Conservation (phyloP, 1,140 invertebrate genomes). For the Drosophila sechellia region DNA sequence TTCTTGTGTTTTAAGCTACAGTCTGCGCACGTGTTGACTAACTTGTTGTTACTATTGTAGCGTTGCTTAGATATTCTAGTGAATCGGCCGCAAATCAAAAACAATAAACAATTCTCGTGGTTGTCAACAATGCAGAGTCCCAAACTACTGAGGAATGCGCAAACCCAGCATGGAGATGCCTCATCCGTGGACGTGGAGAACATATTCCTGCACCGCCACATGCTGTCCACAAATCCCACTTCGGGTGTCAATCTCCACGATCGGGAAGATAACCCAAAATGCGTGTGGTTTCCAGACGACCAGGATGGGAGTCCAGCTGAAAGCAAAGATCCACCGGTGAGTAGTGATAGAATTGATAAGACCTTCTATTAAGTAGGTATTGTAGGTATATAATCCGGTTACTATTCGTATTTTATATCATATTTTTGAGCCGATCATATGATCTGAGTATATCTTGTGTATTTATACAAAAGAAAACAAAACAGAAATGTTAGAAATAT, state of each 20-base stretch:
- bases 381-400: too few species aligned
- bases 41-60: constrained; percentile 29
- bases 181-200: constrained; percentile 53
- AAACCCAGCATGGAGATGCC: constrained; percentile 62
- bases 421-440: too few species aligned
- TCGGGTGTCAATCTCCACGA: neutral
- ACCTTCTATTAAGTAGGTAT: too few species aligned
- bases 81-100: constrained; percentile 22
- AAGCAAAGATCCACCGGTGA: neutral
- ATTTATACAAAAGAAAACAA: too few species aligned
- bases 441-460: too few species aligned
- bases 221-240: constrained; percentile 13
- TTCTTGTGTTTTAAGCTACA: neutral
- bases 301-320: too few species aligned
- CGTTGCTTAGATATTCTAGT: constrained; percentile 1
- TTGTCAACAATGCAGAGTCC: constrained; percentile 47
- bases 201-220: constrained; percentile 55
- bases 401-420: too few species aligned
- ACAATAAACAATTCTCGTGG: constrained; percentile 16
- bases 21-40: constrained; percentile 29
- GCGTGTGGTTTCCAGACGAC: constrained; percentile 36
- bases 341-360: neutral
- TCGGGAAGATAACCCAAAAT: constrained; percentile 3
- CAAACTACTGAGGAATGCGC: constrained; percentile 50
- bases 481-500: too few species aligned